Evolutionary conservation across 2,888 invertebrate genomes (phyloP), one percentile per base, ranked within the genome.

Genomic region (Carcina quercana): DNA sequence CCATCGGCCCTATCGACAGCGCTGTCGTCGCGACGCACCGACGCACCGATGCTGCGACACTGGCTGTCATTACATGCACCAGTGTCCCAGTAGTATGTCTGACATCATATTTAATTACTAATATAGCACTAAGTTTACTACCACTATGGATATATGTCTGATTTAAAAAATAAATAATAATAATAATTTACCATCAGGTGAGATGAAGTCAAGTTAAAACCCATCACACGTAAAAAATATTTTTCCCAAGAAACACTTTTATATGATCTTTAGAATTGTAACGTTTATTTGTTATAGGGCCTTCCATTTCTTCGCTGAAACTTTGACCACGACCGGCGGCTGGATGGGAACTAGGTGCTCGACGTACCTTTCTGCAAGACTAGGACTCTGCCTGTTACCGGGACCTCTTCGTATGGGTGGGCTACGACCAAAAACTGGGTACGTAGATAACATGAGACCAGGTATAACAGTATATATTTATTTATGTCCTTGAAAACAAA

Each of bases 301-400:
- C 0, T 53, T 41, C 41, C 34, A 35, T 40, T 63, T 52, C 44
- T 15, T 60, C 26, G 60, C 47, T 0, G 63, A 63, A 30, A 56
- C 61, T 0, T 8, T 50, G 2, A 34, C n/a, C 1, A 19, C 20
- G n/a, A 28, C 32, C 0, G 56, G 54, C 0, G 57, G 59, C 0
- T 59, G 57, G 34, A 53, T 45, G 0, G 52, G 53, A 1, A 33
- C 34, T 1, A 37, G 47, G 1, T 59, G 59, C 15, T 32, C 41
- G 1, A 38, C 47, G 1, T 49, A 42, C 33, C 6, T 36, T 1
- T 40, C 42, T 0, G 58, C 59, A 0, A 40, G 53, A 39, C 34
- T 40, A 0, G 50, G 50, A 4, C 45, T 41, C 36, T 57, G 57
- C 32, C 2, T 21, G 3, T 32, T 51, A 0, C 22, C 34, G 25